These are phyloP conservation scores for Archips xylosteana DNA, from an alignment of 2,888 invertebrate genomes.

Conservation along the genomic window DNA sequence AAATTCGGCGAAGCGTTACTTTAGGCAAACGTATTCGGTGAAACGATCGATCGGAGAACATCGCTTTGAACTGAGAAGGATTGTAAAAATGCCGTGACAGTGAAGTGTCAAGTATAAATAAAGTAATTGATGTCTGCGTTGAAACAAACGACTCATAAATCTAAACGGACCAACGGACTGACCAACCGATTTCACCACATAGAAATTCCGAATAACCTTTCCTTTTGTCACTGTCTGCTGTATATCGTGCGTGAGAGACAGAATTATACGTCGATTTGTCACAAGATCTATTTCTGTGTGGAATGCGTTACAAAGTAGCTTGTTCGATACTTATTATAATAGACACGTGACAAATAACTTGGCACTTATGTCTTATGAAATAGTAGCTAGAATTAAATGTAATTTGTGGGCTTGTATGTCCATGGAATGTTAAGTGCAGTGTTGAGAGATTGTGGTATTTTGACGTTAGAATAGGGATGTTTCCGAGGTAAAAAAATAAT, in stretches of 20 bases:
- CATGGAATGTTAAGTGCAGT: constrained; percentile 4
- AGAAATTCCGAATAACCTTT: constrained; percentile 21
- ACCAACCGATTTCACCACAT: neutral
- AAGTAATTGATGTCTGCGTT: neutral
- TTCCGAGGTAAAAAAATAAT: too few relatives aligned
- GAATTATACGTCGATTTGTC: constrained; percentile 34
- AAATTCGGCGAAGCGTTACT: constrained; percentile 1
- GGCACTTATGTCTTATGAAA: constrained; percentile 10
- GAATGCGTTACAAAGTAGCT: constrained; percentile 37
- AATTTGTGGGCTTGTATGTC: neutral
- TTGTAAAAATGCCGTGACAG: neutral
- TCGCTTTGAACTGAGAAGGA: neutral
- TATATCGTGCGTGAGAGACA: constrained; percentile 37
- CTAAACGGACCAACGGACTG: constrained; percentile 11
- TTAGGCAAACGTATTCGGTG: neutral
- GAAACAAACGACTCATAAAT: neutral
- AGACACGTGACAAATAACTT: constrained; percentile 11
- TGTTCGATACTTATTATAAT: constrained; percentile 8
- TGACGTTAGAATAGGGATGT: neutral
- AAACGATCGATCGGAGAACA: neutral
- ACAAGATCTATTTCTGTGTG: constrained; percentile 30
- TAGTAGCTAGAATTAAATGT: constrained; percentile 13
- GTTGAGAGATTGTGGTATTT: constrained; percentile 7
- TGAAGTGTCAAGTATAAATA: neutral
- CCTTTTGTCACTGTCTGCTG: constrained; percentile 33